Percentiles rank a stretch among this genome's conserved stretches.
phyloP scores from a whole-genome alignment of 2,797 vertebrate species.

The Enteromius paludinosus region DNA sequence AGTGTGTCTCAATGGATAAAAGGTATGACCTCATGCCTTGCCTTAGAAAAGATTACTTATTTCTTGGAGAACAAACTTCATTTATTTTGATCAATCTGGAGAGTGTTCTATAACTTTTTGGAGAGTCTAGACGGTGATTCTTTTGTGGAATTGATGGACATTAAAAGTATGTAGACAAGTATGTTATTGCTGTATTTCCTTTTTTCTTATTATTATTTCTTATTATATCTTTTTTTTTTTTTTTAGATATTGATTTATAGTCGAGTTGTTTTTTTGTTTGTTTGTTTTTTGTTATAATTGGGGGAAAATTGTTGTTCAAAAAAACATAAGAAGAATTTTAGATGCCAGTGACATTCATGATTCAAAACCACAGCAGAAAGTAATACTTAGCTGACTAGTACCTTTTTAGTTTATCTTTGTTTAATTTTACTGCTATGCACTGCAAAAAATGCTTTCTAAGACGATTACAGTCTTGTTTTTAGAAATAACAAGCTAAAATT shows the following conservation, averaged over 20 bases:
- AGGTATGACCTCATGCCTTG: background rate
- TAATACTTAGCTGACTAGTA: too few species aligned
- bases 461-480: too few species aligned
- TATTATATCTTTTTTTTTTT: background rate
- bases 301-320: too few species aligned
- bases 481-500: too few species aligned
- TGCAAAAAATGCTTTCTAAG: too few species aligned
- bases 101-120: constrained; percentile 7
- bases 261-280: background rate
- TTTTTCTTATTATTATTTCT: too few species aligned
- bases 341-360: background rate
- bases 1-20: constrained; percentile 7
- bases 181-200: background rate
- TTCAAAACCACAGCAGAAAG: too few species aligned
- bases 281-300: too few species aligned
- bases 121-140: background rate
- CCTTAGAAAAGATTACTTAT: constrained; percentile 3
- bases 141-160: background rate
- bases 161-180: background rate
- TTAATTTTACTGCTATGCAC: background rate
- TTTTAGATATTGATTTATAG: background rate
- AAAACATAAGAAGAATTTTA: background rate
- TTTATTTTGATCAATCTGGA: background rate
- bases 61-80: background rate
- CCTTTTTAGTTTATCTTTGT: background rate